Conservation (phyloP, 1,140 invertebrate species). For the Atta cephalotes region DNA sequence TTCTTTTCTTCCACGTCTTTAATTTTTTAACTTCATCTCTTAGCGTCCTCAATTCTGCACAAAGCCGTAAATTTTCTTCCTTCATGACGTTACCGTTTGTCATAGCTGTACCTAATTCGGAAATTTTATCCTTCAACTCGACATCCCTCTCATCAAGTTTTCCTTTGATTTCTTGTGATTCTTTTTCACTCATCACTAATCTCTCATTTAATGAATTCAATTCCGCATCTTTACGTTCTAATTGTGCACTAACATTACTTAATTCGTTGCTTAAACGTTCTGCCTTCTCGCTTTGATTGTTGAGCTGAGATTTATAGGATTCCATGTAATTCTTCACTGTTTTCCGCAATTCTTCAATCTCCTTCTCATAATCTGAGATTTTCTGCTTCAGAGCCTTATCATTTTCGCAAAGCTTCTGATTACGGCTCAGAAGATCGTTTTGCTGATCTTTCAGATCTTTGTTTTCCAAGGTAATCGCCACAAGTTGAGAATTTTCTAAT, state of each 20-base stretch:
- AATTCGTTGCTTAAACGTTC: conserved; percentile 54
- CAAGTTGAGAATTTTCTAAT: conserved; percentile 74
- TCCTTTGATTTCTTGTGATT: conserved; percentile 72
- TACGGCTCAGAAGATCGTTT: conserved; percentile 76
- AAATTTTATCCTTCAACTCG: conserved; percentile 61
- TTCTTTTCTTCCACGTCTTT: conserved; percentile 68
- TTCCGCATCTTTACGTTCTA: conserved; percentile 45
- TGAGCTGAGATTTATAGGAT: conserved; percentile 27
- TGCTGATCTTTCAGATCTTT: conserved; percentile 76
- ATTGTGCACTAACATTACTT: conserved; percentile 45
- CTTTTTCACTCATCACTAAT: conserved; percentile 69
- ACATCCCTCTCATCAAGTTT: conserved; percentile 67
- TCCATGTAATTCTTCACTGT: conserved; percentile 21
- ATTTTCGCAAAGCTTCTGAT: conserved; percentile 72
- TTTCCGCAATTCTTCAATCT: conserved; percentile 49
- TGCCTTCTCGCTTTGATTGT: conserved; percentile 35
- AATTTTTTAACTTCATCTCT: conserved; percentile 53
- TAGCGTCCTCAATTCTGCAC: conserved; percentile 22
- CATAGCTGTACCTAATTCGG: conserved; percentile 57
- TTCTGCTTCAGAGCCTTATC: conserved; percentile 67
- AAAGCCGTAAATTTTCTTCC: conserved; percentile 55
- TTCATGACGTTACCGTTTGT: conserved; percentile 48
- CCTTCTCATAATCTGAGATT: conserved; percentile 43
- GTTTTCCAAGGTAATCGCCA: conserved; percentile 71
- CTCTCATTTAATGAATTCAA: conserved; percentile 64